Base-by-base conservation (phyloP, 1,140 invertebrate species). In the Heterodera carotae region DNA sequence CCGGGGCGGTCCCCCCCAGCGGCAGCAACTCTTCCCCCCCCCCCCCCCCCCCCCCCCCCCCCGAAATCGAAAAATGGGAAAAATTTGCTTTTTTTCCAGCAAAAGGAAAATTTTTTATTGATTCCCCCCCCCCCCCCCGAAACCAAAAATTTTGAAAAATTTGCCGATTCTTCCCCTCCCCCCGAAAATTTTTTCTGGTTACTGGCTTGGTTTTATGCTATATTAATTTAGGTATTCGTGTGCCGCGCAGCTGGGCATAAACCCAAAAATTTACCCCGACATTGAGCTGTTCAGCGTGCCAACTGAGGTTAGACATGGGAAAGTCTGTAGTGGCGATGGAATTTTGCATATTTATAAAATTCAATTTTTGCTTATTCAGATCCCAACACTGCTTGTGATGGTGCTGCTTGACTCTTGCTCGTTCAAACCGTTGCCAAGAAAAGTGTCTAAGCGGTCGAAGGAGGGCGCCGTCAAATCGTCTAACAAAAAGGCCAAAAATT, bases 201-300 rank as follows among this genome's bases (percentile, higher is more conserved):
- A 53, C 2, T 36, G 43, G n/a, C n/a, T n/a, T n/a, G n/a, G n/a
- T 56, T 77, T 43, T 3, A 25, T 2, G 34, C 27, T 43, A 29
- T 39, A 15, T 75, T 75, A 15, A 22, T 29, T 31, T 69, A 64
- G 31, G 31, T 75, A 64, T 75, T 53, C 22, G 18, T 56, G 48
- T 22, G 48, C 48, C 48, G 12, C 48, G 12, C 48, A 4, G 18
- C 18, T n/a, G 48, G 48, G 48, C 12, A 56, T 56, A 56, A 56
- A 56, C 22, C 48, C 48, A 1, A 56, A 56, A 56, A 22, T 56
- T 22, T 56, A 56, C 48, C 48, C 48, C 12, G 48, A 56, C 48
- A 56, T 56, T 22, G 48, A 56, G 48, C 48, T 56, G 48, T 56
- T 56, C 48, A 56, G 22, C 22, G 48, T 56, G 48, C 48, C 48